Conservation (phyloP, 1,140 invertebrate species). For the Lepidurus arcticus region DNA sequence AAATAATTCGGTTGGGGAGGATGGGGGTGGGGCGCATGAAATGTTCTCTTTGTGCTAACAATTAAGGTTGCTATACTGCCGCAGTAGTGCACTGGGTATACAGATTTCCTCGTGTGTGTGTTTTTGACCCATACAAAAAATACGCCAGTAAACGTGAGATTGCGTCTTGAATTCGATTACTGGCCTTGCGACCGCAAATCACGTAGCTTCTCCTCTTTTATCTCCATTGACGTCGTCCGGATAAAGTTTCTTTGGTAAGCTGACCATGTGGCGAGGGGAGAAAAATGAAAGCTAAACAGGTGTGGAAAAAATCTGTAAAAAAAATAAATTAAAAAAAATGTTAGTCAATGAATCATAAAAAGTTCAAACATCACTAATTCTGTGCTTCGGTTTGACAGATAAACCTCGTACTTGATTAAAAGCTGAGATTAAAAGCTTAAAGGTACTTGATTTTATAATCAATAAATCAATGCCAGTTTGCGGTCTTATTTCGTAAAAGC, state of each 20-base stretch:
- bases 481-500: too few species aligned
- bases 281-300: constrained; percentile 22
- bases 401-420: too few species aligned
- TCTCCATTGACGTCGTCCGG: background rate
- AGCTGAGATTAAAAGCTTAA: too few species aligned
- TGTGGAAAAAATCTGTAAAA: background rate
- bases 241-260: constrained; percentile 4
- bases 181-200: background rate
- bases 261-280: background rate
- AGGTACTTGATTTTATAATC: too few species aligned
- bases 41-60: background rate
- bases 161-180: constrained; percentile 21
- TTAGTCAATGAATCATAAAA: too few species aligned
- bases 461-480: too few species aligned
- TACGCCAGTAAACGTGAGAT: background rate
- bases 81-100: background rate
- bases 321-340: background rate
- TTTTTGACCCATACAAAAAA: constrained; percentile 4
- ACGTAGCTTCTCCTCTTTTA: background rate
- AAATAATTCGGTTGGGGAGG: constrained; percentile 7
- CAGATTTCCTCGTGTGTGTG: background rate
- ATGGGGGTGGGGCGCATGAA: background rate
- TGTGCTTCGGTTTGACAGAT: too few species aligned
- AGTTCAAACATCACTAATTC: too few species aligned
- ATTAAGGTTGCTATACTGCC: background rate